phyloP scores from a whole-genome alignment of 2,113 vertebrate genomes.

The Melanerpes aurifrons region DNA sequence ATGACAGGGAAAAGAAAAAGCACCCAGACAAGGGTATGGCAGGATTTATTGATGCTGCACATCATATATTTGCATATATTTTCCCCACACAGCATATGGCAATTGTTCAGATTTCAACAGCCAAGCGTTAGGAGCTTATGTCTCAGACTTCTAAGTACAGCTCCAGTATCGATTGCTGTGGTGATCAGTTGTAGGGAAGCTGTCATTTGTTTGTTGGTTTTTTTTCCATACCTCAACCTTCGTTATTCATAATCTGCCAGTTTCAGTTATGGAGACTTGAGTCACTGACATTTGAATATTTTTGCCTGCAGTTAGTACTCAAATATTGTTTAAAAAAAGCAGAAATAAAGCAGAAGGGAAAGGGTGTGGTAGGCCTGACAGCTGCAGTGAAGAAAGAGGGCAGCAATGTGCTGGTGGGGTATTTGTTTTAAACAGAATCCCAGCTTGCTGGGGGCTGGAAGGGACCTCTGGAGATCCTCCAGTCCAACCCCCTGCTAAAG shows the following conservation, averaged over 20 bases:
- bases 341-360: background rate
- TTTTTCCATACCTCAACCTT: background rate
- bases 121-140: background rate
- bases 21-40: background rate
- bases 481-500: too few relatives aligned
- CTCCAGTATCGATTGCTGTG: background rate
- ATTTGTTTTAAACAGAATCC: background rate
- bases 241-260: background rate
- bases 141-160: background rate
- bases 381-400: background rate
- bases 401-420: background rate
- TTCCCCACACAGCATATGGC: slow-evolving; percentile 29
- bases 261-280: background rate
- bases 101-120: slow-evolving; percentile 16
- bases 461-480: too few relatives aligned
- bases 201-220: background rate
- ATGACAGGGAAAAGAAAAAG: background rate
- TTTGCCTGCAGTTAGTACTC: background rate
- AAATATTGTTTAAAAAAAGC: background rate
- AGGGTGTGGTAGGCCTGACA: accelerated
- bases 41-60: background rate
- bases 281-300: background rate
- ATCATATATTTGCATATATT: slow-evolving; percentile 40
- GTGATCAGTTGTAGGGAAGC: background rate
- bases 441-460: too few relatives aligned